Evolutionary conservation across 2,888 invertebrate genomes (phyloP).

Genomic region (Bembecia ichneumoniformis): DNA sequence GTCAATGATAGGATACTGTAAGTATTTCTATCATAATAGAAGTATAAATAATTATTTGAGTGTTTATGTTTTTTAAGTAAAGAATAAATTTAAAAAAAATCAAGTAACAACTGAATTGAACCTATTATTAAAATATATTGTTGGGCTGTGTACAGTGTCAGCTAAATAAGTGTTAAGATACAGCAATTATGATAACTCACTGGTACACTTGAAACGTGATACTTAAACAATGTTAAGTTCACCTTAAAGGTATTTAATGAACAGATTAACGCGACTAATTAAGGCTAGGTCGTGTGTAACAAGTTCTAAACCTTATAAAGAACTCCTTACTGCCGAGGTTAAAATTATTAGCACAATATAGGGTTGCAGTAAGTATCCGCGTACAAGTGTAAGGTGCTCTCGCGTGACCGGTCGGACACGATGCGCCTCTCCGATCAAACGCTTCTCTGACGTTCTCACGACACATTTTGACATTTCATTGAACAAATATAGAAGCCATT

Average conservation of each 20-base stretch:
- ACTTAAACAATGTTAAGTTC: background rate
- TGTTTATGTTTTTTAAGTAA: too few relatives aligned
- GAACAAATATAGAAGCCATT: constrained; percentile 65
- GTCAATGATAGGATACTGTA: too few relatives aligned
- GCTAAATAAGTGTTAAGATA: too few relatives aligned
- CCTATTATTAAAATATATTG: too few relatives aligned
- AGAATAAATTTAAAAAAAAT: too few relatives aligned
- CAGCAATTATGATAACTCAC: too few relatives aligned
- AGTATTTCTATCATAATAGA: too few relatives aligned
- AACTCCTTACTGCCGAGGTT: constrained; percentile 30
- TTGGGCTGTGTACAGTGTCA: too few relatives aligned
- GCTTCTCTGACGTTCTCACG: constrained; percentile 54
- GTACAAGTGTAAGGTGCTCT: constrained; percentile 36
- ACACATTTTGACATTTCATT: constrained; percentile 67
- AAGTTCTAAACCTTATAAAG: background rate
- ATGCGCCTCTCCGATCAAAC: constrained; percentile 38
- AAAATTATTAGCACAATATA: constrained; percentile 38
- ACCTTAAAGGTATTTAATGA: background rate
- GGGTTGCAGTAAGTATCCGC: constrained; percentile 15
- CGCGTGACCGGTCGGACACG: constrained; percentile 53
- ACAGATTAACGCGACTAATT: background rate
- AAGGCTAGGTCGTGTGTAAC: background rate
- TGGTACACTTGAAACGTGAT: too few relatives aligned
- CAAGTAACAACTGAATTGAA: too few relatives aligned
- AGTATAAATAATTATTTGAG: too few relatives aligned